Evolutionary conservation across 1,140 invertebrate species (phyloP).

Genomic region (Drosophila paulistorum): DNA sequence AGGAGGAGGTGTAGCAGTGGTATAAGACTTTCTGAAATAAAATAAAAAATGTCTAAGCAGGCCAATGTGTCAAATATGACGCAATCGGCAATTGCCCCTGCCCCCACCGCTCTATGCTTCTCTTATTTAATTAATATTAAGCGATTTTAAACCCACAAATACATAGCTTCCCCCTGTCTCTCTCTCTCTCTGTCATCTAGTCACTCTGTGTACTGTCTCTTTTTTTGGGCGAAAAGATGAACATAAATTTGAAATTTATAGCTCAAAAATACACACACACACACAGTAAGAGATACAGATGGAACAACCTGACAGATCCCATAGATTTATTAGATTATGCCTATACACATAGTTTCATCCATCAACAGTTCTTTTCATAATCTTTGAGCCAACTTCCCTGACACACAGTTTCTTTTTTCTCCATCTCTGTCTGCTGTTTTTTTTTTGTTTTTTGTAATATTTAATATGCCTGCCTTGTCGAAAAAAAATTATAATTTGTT

Average conservation of each 20-base stretch:
- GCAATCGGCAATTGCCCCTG: constrained; percentile 41
- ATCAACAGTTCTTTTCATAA: constrained; percentile 78
- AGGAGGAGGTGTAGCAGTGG: too few relatives aligned
- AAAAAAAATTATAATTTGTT: constrained; percentile 75
- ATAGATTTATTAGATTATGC: constrained; percentile 68
- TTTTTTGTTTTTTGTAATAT: constrained; percentile 28
- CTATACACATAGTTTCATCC: constrained; percentile 56
- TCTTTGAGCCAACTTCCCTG: constrained; percentile 30
- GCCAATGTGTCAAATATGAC: constrained; percentile 43
- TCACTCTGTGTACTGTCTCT: too few relatives aligned
- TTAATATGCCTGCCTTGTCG: constrained; percentile 39
- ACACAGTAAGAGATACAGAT: constrained; percentile 20
- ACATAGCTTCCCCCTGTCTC: not conserved
- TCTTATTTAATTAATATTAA: constrained; percentile 54
- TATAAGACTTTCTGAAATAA: not conserved
- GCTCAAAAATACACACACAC: constrained; percentile 64
- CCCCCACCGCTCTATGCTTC: not conserved
- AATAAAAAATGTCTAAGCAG: not conserved
- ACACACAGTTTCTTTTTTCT: constrained; percentile 39
- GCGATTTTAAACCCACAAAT: constrained; percentile 8
- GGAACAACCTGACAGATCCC: constrained; percentile 56
- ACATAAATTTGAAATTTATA: constrained; percentile 76
- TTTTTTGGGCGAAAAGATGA: constrained; percentile 44
- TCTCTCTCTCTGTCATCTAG: not conserved
- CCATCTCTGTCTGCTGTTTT: constrained; percentile 39